A percentile compares a stretch with the other conserved stretches of the same genome.
These are phyloP conservation scores for Ostrea edulis DNA, from an alignment of 1,140 invertebrate genomes.

Conservation along the genomic window DNA sequence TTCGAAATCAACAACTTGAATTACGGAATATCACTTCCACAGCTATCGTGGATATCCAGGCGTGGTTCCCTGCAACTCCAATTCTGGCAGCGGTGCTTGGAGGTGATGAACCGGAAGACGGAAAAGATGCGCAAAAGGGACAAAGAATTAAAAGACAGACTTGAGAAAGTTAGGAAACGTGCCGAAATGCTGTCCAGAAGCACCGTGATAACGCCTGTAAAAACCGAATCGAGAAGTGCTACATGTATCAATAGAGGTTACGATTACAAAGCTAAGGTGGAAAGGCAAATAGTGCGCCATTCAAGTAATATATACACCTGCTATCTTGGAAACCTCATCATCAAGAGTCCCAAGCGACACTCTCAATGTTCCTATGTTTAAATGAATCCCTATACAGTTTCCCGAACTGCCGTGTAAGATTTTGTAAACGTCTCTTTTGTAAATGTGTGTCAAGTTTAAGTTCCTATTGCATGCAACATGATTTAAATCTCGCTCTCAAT, in stretches of 20 bases:
- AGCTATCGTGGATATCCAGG: neutral
- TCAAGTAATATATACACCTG: neutral
- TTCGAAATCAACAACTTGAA: neutral
- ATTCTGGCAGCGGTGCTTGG: neutral
- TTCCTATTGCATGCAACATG: too few species aligned
- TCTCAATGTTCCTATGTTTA: neutral
- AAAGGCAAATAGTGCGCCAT: neutral
- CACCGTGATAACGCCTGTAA: neutral
- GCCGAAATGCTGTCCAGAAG: neutral
- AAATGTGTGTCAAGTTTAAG: too few species aligned
- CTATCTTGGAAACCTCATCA: neutral
- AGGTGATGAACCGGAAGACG: neutral
- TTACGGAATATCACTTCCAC: neutral
- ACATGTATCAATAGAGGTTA: neutral
- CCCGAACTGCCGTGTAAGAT: too few species aligned
- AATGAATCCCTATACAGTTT: neutral
- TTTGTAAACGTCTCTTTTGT: too few species aligned
- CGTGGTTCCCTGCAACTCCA: neutral
- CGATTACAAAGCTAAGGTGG: neutral
- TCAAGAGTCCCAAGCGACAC: neutral
- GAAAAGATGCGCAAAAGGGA: neutral
- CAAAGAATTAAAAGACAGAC: slow-evolving; percentile 7
- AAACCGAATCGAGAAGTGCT: neutral
- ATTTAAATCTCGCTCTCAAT: too few species aligned
- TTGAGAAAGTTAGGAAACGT: neutral